Conservation (phyloP, 2,113 vertebrate genomes). For the Benitochromis conjunctus region DNA sequence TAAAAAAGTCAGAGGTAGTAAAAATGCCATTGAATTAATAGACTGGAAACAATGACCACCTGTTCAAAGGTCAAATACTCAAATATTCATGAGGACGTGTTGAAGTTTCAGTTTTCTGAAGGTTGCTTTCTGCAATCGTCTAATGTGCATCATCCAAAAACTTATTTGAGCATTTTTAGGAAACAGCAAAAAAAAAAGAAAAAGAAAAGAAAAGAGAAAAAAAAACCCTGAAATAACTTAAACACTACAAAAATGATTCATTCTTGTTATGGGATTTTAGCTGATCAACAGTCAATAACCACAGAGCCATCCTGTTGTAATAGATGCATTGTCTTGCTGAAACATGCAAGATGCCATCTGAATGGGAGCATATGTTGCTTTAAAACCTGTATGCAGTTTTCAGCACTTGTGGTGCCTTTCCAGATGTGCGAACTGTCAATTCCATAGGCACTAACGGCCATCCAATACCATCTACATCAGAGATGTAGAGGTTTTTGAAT, state of each 20-base stretch:
- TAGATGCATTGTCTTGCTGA: background rate
- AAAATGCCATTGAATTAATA: background rate
- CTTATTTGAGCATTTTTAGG: background rate
- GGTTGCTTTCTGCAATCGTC: background rate
- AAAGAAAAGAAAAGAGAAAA: fast-evolving
- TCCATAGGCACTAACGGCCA: background rate
- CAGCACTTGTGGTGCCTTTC: background rate
- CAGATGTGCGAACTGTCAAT: background rate
- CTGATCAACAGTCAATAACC: background rate
- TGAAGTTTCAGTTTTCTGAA: background rate
- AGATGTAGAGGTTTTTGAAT: background rate
- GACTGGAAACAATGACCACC: background rate
- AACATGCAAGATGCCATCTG: background rate
- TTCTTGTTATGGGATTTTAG: background rate
- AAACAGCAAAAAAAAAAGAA: background rate
- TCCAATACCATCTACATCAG: background rate
- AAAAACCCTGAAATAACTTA: background rate
- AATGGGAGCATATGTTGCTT: background rate
- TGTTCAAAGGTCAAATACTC: background rate
- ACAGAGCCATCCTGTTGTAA: background rate
- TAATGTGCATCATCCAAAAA: background rate
- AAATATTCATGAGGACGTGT: background rate
- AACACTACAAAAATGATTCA: background rate
- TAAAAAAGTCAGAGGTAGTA: background rate
- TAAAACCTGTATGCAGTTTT: background rate